phyloP scores from a whole-genome alignment of 2,888 invertebrate genomes.

The Phaonia tiefii region DNA sequence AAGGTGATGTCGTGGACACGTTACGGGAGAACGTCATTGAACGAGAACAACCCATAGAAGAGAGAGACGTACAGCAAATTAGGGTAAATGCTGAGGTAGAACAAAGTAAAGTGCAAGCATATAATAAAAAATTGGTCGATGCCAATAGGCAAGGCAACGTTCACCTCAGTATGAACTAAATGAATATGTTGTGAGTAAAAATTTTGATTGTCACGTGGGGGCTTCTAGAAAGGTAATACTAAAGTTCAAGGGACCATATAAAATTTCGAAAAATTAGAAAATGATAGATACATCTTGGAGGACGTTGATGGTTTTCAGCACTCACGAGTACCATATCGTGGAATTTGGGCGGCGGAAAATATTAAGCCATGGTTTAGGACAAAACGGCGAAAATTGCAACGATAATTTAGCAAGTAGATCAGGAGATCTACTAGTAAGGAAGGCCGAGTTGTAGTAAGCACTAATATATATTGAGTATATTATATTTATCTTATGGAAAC shows the following conservation, averaged over 20 bases:
- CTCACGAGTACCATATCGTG: too few species aligned
- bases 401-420: too few species aligned
- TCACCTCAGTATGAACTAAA: conserved; percentile 33
- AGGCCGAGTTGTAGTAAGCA: too few species aligned
- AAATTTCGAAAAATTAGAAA: conserved; percentile 20
- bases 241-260: conserved; percentile 42
- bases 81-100: conserved; percentile 16
- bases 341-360: too few species aligned
- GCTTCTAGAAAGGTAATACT: conserved; percentile 47
- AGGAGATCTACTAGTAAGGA: too few species aligned
- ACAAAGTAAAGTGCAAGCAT: conserved; percentile 13
- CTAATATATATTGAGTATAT: too few species aligned
- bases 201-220: conserved; percentile 29
- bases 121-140: conserved; percentile 18
- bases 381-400: too few species aligned
- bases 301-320: neutral
- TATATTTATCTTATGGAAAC: too few species aligned
- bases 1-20: conserved; percentile 16
- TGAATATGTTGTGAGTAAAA: conserved; percentile 47
- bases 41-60: neutral
- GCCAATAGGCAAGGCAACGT: neutral
- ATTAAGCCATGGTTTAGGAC: too few species aligned
- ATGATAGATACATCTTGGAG: conserved; percentile 34
- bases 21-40: conserved; percentile 10
- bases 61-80: neutral